Base-by-base conservation (phyloP, 2,888 invertebrate genomes). In the Timema podura region DNA sequence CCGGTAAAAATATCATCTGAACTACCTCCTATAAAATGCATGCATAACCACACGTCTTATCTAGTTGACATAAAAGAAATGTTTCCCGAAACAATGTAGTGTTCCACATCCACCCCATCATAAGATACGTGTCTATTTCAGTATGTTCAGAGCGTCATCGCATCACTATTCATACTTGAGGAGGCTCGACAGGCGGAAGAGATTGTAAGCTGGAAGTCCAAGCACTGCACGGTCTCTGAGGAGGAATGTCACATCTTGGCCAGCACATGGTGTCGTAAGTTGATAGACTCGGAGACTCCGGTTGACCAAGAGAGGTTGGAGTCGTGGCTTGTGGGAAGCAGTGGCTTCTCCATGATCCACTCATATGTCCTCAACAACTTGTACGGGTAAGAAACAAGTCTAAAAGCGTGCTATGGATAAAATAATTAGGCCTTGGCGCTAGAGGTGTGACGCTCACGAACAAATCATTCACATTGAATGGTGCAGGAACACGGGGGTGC, bases 101-200 rank as follows among this genome's bases (percentile, higher is more conserved):
- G n/a, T n/a, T n/a, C n/a, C n/a, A n/a, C n/a, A n/a, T n/a, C n/a
- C n/a, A n/a, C n/a, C n/a, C n/a, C n/a, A n/a, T n/a, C n/a, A n/a
- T n/a, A n/a, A n/a, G n/a, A n/a, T n/a, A n/a, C n/a, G n/a, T 16
- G 11, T 11, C 45, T 61, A 10, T 16, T 61, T 13, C 61, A 61
- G 61, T 61, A 61, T 44, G 61, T 61, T 16, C 61, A 61, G 44
- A 61, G 61, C 30, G 61, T 61, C 10, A 45, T 61, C 10, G 30
- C 61, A 2, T 44, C 61, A 6, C 45, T 61, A 30, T 61, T 61
- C 61, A 61, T 44, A 30, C 30, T 61, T 44, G 16, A 16, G 13
- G 61, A 61, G 30, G 13, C 30, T 11, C 10, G 10, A 2, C 30
- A 30, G 61, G 61, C 30, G 10, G 13, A 61, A 13, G 61, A 16